Conservation (phyloP, 1,140 invertebrate species). For the Heterodera carotae region DNA sequence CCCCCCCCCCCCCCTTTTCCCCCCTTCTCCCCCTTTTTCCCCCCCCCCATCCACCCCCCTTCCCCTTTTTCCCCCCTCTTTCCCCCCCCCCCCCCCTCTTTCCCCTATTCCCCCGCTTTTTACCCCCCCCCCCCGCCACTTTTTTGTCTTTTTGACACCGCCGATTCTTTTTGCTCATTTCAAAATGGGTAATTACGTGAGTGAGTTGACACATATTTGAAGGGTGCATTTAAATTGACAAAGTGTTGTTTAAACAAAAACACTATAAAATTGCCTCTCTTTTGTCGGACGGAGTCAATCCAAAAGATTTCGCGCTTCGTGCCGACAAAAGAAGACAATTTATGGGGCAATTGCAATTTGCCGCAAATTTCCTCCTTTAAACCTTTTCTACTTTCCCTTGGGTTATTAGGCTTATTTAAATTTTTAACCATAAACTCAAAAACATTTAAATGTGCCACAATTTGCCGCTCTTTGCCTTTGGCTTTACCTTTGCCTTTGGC, state of each 20-base stretch:
- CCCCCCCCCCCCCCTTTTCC: not conserved
- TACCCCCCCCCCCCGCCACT: not conserved
- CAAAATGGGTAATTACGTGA: not conserved
- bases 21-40: not conserved
- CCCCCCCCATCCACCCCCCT: not conserved
- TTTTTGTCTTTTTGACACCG: constrained; percentile 16
- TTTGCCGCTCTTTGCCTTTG: not conserved
- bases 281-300: not conserved
- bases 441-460: not conserved
- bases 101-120: not conserved
- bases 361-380: not conserved
- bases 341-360: not conserved
- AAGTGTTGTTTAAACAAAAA: not conserved
- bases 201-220: not conserved
- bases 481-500: constrained; percentile 35
- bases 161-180: constrained; percentile 23
- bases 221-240: not conserved
- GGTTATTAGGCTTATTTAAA: too few relatives aligned
- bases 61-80: not conserved
- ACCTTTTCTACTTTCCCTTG: too few relatives aligned
- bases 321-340: not conserved
- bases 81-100: not conserved
- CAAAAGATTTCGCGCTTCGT: not conserved
- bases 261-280: not conserved
- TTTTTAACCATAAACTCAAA: too few relatives aligned